These are phyloP conservation scores for Drosophila maculinotata DNA, from an alignment of 2,888 invertebrate genomes.

Conservation along the genomic window DNA sequence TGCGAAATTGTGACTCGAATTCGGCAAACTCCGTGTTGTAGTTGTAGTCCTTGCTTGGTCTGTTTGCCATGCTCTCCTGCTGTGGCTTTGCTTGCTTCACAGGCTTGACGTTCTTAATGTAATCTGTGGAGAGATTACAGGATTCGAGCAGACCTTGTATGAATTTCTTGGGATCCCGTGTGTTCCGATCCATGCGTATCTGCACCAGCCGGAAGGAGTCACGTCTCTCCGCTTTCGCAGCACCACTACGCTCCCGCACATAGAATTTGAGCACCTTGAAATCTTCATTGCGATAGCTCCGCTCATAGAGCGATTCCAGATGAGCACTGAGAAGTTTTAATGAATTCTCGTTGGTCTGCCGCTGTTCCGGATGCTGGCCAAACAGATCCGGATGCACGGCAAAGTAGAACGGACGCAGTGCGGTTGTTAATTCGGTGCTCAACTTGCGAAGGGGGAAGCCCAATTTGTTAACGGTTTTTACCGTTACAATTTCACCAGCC, in stretches of 20 bases:
- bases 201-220: slow-evolving; percentile 90
- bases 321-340: slow-evolving; percentile 94
- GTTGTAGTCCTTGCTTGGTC: slow-evolving; percentile 70
- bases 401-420: slow-evolving; percentile 96
- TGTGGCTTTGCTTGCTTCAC: slow-evolving; percentile 23
- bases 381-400: slow-evolving; percentile 98
- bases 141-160: slow-evolving; percentile 90
- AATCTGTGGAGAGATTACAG: slow-evolving; percentile 94
- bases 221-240: slow-evolving; percentile 55
- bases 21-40: slow-evolving; percentile 75
- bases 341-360: slow-evolving; percentile 96
- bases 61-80: slow-evolving; percentile 47
- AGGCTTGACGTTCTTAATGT: slow-evolving; percentile 89
- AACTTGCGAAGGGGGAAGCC: slow-evolving; percentile 26
- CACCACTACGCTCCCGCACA: slow-evolving; percentile 88
- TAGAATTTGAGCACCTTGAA: slow-evolving; percentile 91
- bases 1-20: slow-evolving; percentile 67
- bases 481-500: slow-evolving; percentile 6
- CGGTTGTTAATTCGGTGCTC: slow-evolving; percentile 92
- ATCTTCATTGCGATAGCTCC: slow-evolving; percentile 84
- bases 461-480: slow-evolving; percentile 5
- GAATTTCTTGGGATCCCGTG: slow-evolving; percentile 90
- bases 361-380: slow-evolving; percentile 94
- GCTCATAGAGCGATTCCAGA: slow-evolving; percentile 90
- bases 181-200: slow-evolving; percentile 88